phyloP scores from a whole-genome alignment of 2,113 vertebrate genomes.

The Meleagris gallopavo region DNA sequence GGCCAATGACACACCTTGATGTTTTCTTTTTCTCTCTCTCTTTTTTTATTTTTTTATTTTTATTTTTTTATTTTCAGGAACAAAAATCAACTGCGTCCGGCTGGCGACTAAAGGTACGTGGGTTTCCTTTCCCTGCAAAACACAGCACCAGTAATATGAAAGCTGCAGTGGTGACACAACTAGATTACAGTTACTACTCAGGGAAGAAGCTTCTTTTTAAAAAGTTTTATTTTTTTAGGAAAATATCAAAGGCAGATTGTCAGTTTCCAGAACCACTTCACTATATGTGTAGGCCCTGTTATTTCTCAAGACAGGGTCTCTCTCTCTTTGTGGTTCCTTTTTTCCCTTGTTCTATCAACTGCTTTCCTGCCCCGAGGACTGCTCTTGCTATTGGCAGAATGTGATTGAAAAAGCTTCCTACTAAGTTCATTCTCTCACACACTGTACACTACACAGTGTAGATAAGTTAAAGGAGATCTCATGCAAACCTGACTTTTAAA shows the following conservation, averaged over 20 bases:
- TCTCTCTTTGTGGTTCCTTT: not conserved
- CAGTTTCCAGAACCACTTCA: not conserved
- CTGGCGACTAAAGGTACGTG: constrained; percentile 97
- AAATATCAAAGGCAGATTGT: not conserved
- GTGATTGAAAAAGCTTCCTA: not conserved
- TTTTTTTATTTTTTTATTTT: constrained; percentile 67
- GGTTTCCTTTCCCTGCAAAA: constrained; percentile 33
- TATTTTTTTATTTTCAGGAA: constrained; percentile 85
- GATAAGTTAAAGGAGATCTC: not conserved
- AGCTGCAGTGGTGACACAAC: constrained; percentile 61
- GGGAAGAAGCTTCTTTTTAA: not conserved
- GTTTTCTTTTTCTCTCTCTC: constrained; percentile 55
- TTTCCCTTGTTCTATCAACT: not conserved
- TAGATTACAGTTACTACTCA: constrained; percentile 39
- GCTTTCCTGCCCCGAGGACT: not conserved
- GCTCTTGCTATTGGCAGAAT: not conserved
- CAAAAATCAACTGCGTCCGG: constrained; percentile 96
- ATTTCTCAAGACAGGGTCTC: not conserved
- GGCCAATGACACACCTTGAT: constrained; percentile 8
- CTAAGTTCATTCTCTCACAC: not conserved
- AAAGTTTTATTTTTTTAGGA: not conserved
- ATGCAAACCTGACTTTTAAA: not conserved
- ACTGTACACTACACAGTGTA: not conserved
- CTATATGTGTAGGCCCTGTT: not conserved
- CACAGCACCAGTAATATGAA: not conserved